A percentile compares a stretch with the other conserved stretches of the same genome.
phyloP scores from a whole-genome alignment of 2,888 invertebrate genomes.

The Lutraria lutraria region DNA sequence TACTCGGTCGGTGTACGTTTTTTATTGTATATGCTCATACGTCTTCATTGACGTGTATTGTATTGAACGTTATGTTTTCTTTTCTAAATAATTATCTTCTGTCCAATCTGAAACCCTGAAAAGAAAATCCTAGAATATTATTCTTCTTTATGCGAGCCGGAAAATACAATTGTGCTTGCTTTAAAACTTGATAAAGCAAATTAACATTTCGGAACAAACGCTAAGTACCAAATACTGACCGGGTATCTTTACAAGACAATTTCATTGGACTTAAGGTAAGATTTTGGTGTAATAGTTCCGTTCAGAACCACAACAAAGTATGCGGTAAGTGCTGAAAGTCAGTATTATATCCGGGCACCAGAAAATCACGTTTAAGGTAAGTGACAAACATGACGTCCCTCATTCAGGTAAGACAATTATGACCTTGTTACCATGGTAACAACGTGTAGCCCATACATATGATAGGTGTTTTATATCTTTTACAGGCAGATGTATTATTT shows the following conservation, averaged over 20 bases:
- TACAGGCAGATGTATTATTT: conserved; percentile 38
- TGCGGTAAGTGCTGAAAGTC: conserved; percentile 2
- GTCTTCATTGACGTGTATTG: too few relatives aligned
- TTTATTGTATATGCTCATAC: neutral
- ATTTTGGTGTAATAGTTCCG: neutral
- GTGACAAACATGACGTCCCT: neutral
- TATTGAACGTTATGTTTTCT: too few relatives aligned
- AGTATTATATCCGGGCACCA: neutral
- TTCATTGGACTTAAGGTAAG: neutral
- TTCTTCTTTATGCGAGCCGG: too few relatives aligned
- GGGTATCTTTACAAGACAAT: neutral
- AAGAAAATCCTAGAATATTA: too few relatives aligned
- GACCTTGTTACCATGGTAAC: neutral
- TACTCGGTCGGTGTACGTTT: neutral
- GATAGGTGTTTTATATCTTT: conserved; percentile 34
- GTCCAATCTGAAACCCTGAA: too few relatives aligned
- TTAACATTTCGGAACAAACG: too few relatives aligned
- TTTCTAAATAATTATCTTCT: too few relatives aligned
- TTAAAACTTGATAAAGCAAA: too few relatives aligned
- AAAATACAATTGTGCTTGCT: too few relatives aligned
- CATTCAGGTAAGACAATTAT: conserved; percentile 10
- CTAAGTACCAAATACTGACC: neutral
- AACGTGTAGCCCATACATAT: conserved; percentile 21
- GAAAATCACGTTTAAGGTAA: neutral
- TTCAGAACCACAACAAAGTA: neutral